Base-by-base conservation (phyloP, 2,888 invertebrate genomes). In the Rhodophaea formosa region DNA sequence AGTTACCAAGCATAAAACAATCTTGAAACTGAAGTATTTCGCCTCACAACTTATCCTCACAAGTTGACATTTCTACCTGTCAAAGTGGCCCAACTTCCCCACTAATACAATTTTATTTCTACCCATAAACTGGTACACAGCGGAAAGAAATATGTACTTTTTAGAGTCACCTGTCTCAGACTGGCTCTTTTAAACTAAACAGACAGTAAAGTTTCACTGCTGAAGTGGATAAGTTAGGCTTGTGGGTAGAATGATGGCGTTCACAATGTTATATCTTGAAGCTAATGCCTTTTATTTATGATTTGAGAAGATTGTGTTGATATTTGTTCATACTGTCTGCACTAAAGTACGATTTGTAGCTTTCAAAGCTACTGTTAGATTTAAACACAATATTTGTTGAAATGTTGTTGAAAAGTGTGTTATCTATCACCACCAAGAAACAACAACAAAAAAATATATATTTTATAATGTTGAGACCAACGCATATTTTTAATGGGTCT, bases 131-230 rank as follows among this genome's bases (percentile, higher is more conserved):
- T 64, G 61, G 59, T 47, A 14, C 29, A 56, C 62, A 67, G 57
- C 62, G 58, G 32, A 35, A 71, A 70, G 75, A 82, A 78, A 79
- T 80, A 82, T 69, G 77, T 75, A 74, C 75, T 81, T 80, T 76
- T 77, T 75, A 79, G 82, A 84, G 83, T 80, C 78, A 77, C 74
- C 71, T 75, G 79, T 80, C 82, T 69, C 72, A 78, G 83, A 83
- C 80, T 79, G 75, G 76, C 75, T 75, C 75, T 74, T 73, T 81
- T 80, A 79, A 83, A 83, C 82, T 80, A 82, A 84, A 82, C 83
- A 83, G 82, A 79, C 77, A 75, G 74, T 73, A 71, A 84, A 82
- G 76, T 76, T 84, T 78, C 64, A 69, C 72, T 71, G 71, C 66
- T 72, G 60, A 65, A 67, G 65, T 66, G 65, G 61, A 65, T 66